A percentile compares a stretch with the other conserved stretches of the same genome.
These are phyloP conservation scores for Drosophila kepulauana DNA, from an alignment of 1,140 invertebrate genomes.

Conservation along the genomic window DNA sequence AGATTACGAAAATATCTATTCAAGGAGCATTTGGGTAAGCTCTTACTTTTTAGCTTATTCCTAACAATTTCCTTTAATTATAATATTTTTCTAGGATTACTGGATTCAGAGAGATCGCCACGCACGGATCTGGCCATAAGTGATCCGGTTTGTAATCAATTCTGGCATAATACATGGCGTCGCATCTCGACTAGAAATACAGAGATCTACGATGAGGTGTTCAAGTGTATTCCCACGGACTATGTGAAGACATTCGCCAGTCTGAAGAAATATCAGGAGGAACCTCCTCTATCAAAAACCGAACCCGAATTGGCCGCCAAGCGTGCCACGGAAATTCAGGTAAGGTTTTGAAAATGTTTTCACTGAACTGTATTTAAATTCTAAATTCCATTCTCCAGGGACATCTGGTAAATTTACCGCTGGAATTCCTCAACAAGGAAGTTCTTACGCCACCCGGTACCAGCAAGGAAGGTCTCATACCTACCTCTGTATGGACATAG, in stretches of 20 bases:
- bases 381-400: conserved; percentile 86
- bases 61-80: too few species aligned
- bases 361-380: too few species aligned
- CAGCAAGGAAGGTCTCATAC: conserved; percentile 94
- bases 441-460: conserved; percentile 91
- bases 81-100: conserved; percentile 75
- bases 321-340: conserved; percentile 90
- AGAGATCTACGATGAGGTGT: conserved; percentile 94
- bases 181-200: conserved; percentile 92
- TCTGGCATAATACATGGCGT: conserved; percentile 94
- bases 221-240: conserved; percentile 94
- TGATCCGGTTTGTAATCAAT: conserved; percentile 91
- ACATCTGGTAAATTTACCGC: conserved; percentile 93
- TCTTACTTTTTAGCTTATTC: not conserved
- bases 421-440: conserved; percentile 94
- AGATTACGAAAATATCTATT: conserved; percentile 94
- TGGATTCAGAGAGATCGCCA: conserved; percentile 85
- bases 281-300: conserved; percentile 87
- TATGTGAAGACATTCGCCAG: conserved; percentile 90
- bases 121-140: conserved; percentile 87
- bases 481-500: conserved; percentile 91
- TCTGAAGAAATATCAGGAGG: conserved; percentile 90
- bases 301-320: conserved; percentile 90
- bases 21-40: conserved; percentile 93
- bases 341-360: conserved; percentile 52